Evolutionary conservation across 2,113 vertebrate genomes (phyloP).

Genomic region (Dromaius novaehollandiae): DNA sequence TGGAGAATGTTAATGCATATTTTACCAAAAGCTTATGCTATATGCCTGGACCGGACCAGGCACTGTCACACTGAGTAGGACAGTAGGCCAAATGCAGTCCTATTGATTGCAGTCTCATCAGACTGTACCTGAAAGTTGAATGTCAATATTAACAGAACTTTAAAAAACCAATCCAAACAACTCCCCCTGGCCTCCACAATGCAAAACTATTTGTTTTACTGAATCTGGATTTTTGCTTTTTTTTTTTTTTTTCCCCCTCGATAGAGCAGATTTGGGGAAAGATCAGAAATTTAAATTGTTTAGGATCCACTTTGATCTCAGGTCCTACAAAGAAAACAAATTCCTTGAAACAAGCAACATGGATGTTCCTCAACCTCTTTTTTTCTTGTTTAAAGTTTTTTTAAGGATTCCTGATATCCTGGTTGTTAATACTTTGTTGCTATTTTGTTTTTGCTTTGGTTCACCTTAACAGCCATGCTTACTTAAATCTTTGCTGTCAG

Average conservation of each 20-base stretch:
- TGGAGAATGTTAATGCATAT: background rate
- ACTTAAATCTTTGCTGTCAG: background rate
- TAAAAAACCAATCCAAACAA: background rate
- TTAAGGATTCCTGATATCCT: background rate
- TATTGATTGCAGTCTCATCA: background rate
- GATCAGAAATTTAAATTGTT: background rate
- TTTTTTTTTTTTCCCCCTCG: background rate
- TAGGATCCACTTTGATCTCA: background rate
- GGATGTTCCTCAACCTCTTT: background rate
- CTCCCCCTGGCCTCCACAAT: background rate
- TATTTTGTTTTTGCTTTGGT: background rate
- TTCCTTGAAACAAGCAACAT: background rate
- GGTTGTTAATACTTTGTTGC: background rate
- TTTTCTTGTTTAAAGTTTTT: background rate
- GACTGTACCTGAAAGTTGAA: background rate
- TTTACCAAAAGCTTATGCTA: background rate
- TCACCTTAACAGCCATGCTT: background rate
- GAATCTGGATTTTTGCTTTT: background rate
- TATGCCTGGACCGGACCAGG: background rate
- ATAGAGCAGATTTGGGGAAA: background rate
- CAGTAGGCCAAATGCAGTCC: background rate
- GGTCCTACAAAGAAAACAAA: background rate
- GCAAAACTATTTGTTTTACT: background rate
- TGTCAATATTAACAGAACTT: background rate
- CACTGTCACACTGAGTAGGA: accelerated